Evolutionary conservation across 1,140 invertebrate species (phyloP), one percentile per base, ranked within the genome.

Genomic region (Brachionus plicatilis): DNA sequence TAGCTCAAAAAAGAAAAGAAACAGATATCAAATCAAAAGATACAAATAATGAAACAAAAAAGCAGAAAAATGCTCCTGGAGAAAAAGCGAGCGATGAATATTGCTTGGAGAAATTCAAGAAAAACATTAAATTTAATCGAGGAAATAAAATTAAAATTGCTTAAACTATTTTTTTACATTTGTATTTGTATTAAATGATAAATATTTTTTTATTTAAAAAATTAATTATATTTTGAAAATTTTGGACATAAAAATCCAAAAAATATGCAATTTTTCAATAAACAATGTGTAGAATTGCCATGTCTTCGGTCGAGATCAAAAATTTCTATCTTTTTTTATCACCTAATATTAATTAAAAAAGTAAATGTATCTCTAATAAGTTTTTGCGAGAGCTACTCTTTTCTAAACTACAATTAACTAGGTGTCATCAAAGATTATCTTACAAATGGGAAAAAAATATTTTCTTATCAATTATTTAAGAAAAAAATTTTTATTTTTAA

Each of bases 41-140:
- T 27, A 9, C 12, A 27, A 45, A 76, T 14, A 50, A 3, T 14
- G 72, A 47, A 50, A n/a, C 24, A 41, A 82, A 82, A 82, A 82
- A 82, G 9, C 24, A 24, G 12, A 65, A 60, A 56, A 65, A 53
- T 82, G 53, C 20, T 27, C 3, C n/a, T 17, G 14, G 8, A 11
- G 79, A 82, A 65, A 60, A 47, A 29, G 50, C 79, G 8, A 82
- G 53, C 43, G 79, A 82, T 45, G 79, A 82, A 17, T 82, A 65
- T 41, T 82, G 79, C 65, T 27, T 82, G 9, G 79, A 82, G 41
- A 60, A 47, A 20, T 82, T 82, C 24, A 82, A 82, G 27, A 82
- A 82, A 82, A 82, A 82, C 27, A 82, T 82, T n/a, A 43, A 47
- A 60, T 43, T 45, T 29, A 82, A 82, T 37, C 50, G 53, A n/a